These are phyloP conservation scores for Argyrosomus japonicus DNA, from an alignment of 2,113 vertebrate genomes.

Conservation along the genomic window DNA sequence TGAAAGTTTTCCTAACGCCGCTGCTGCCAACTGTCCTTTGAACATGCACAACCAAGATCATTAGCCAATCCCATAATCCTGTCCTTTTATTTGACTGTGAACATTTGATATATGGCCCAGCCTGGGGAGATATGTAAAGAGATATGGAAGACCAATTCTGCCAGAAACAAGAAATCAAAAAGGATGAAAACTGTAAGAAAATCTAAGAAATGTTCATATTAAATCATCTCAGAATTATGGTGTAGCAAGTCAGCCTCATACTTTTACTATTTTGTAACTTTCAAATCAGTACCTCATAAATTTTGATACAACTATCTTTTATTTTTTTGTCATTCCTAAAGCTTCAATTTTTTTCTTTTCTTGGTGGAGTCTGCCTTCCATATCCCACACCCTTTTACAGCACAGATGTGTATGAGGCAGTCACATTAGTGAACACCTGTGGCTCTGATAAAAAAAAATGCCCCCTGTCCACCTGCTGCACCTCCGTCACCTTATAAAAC, in stretches of 20 bases:
- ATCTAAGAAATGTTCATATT: not conserved
- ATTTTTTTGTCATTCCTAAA: too few species aligned
- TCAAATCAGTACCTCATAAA: too few species aligned
- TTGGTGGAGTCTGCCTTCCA: not conserved
- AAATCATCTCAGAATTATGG: too few species aligned
- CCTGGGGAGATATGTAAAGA: too few species aligned
- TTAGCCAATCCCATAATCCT: not conserved
- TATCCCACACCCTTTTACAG: not conserved
- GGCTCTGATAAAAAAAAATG: not conserved
- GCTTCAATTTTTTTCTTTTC: not conserved
- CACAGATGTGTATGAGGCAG: not conserved
- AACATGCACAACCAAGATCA: not conserved
- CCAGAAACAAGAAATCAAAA: not conserved
- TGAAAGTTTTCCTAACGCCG: not conserved
- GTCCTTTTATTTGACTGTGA: not conserved
- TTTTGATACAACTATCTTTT: too few species aligned
- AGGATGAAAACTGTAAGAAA: too few species aligned
- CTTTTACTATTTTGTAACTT: too few species aligned
- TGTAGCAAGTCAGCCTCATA: not conserved
- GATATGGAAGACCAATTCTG: not conserved
- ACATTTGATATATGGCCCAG: not conserved
- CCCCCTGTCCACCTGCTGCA: not conserved
- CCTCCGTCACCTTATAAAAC: slow-evolving; percentile 23
- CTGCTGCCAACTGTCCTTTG: slow-evolving; percentile 1
- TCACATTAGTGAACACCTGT: not conserved